phyloP scores from a whole-genome alignment of 1,140 invertebrate genomes.

The Saxidomus purpurata region DNA sequence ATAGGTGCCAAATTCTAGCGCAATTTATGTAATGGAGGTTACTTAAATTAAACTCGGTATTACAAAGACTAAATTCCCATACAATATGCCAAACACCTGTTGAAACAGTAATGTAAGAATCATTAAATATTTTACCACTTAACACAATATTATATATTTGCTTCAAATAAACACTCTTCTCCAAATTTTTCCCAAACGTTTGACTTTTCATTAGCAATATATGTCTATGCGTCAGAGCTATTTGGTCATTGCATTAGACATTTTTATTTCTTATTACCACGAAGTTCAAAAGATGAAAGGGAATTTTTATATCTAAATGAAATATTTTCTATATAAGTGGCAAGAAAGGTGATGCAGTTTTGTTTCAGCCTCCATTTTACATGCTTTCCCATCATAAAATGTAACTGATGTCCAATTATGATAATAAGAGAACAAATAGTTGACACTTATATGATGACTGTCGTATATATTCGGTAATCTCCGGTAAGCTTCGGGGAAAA shows the following conservation, averaged over 20 bases:
- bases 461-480: too few species aligned
- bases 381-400: neutral
- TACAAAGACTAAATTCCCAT: neutral
- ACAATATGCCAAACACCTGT: constrained; percentile 3
- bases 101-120: neutral
- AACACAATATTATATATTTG: neutral
- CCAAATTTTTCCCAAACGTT: neutral
- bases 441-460: too few species aligned
- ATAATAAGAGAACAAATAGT: too few species aligned
- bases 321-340: neutral
- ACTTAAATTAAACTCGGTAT: neutral
- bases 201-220: too few species aligned
- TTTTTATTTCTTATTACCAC: neutral
- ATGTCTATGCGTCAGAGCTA: neutral
- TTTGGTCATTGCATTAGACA: neutral
- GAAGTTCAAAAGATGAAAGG: neutral
- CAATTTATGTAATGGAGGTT: too few species aligned
- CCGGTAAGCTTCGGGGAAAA: too few species aligned
- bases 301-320: neutral
- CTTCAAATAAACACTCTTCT: neutral
- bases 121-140: constrained; percentile 8
- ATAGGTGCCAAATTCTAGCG: too few species aligned
- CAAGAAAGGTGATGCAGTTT: neutral
- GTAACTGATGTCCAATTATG: too few species aligned
- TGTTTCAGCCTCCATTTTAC: neutral